Conservation (phyloP, 2,888 invertebrate genomes). For the Parasteatoda lunata region DNA sequence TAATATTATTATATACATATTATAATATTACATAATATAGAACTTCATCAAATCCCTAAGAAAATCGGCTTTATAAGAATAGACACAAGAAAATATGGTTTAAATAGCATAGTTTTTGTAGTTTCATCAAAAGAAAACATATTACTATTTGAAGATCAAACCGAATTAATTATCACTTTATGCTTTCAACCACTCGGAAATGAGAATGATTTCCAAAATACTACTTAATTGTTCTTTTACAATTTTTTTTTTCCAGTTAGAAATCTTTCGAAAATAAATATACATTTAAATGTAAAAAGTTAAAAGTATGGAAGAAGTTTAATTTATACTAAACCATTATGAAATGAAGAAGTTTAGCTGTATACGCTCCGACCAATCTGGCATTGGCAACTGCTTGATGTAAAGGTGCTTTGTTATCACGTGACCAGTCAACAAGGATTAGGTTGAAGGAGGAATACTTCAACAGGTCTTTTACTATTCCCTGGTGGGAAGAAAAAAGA, state of each 20-base stretch:
- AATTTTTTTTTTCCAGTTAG: background rate
- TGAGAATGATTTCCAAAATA: background rate
- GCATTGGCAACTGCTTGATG: constrained; percentile 39
- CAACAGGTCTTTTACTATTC: constrained; percentile 18
- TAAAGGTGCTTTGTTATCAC: constrained; percentile 16
- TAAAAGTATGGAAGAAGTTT: background rate
- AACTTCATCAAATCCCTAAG: too few relatives aligned
- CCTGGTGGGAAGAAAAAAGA: background rate
- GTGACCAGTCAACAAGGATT: constrained; percentile 41
- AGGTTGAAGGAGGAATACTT: constrained; percentile 16
- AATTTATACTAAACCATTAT: background rate
- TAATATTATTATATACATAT: too few relatives aligned
- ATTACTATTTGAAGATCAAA: too few relatives aligned
- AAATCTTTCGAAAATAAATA: background rate
- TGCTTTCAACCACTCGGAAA: background rate
- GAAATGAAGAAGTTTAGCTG: constrained; percentile 3
- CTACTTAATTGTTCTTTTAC: background rate
- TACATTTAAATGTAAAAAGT: background rate
- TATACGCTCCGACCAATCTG: constrained; percentile 26
- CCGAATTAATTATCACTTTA: too few relatives aligned
- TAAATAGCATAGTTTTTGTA: too few relatives aligned
- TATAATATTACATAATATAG: too few relatives aligned
- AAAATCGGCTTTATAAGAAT: too few relatives aligned
- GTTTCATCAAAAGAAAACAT: too few relatives aligned
- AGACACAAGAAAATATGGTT: too few relatives aligned